Base-by-base conservation (phyloP, 2,888 invertebrate genomes). In the Perithous albicinctus region DNA sequence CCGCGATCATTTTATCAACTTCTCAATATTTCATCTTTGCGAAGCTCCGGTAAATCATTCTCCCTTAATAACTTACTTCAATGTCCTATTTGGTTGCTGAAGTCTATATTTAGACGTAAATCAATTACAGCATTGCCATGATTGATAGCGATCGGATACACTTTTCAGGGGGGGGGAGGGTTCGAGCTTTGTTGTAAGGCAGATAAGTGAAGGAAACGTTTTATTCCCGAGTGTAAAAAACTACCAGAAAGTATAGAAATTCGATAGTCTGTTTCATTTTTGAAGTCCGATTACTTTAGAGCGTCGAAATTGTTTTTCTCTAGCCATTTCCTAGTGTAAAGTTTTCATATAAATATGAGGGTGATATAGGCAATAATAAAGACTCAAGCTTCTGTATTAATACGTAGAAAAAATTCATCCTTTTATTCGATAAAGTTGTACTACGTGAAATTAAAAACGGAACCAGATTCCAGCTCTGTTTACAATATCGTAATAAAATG, bases 81-180 rank as follows among this genome's bases (percentile, higher is more conserved):
- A 59, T 77, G 51, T 64, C 73, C 46, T 69, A 61, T 46, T 56
- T 64, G 63, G 66, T 23, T 18, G 56, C 63, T 48, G 32, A 63
- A 43, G 48, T 15, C 12, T 74, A 85, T 80, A 83, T 80, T 85
- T 85, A 84, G 83, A 80, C 51, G 69, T 56, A 77, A 84, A 78
- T 79, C 77, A 85, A 82, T 84, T 82, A 82, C 81, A 72, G 75
- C 72, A 82, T 82, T 78, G 77, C 59, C 77, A 59, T 78, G 72
- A 80, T 85, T 74, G 76, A 83, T 80, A 48, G 72, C 76, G 54
- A 64, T 63, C 61, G 12, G 59, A 72, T 69, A 59, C 20, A 10
- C 23, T 10, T 10, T 12, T n/a, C n/a, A n/a, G n/a, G n/a, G n/a
- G n/a, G 46, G 51, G 20, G 7, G 20, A 18, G 51, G 20, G 7